Percentiles rank a stretch among this genome's conserved stretches.
Conservation (phyloP, 2,888 invertebrate genomes). For the Dicranocentrus wangi region DNA sequence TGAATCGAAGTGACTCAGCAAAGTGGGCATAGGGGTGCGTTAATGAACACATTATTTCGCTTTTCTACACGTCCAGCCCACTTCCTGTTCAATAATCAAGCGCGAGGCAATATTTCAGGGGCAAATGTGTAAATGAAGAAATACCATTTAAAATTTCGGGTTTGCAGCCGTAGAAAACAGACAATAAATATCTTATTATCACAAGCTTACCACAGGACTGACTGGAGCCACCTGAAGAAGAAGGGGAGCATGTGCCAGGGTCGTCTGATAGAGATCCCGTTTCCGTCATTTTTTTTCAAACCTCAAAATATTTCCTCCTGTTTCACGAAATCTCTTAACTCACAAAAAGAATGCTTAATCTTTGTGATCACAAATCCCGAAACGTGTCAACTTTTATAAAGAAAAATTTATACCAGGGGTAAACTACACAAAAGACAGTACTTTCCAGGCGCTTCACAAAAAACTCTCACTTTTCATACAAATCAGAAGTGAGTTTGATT, state of each 20-base stretch:
- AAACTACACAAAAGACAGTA: no score
- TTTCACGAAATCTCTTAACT: neutral
- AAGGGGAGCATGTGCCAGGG: constrained; percentile 71
- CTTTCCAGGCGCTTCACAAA: no score
- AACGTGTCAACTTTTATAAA: no score
- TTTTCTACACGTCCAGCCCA: constrained; percentile 54
- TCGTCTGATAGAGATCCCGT: constrained; percentile 73
- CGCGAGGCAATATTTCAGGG: neutral
- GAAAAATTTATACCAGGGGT: no score
- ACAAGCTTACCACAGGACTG: constrained; percentile 67
- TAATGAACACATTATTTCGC: constrained; percentile 47
- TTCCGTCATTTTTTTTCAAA: constrained; percentile 64
- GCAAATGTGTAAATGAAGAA: neutral
- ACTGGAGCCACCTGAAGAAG: constrained; percentile 69
- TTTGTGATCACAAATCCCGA: neutral
- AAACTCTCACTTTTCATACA: no score
- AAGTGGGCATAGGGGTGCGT: neutral
- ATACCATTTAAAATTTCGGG: no score
- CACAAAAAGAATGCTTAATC: neutral
- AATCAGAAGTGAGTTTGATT: no score
- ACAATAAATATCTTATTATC: no score
- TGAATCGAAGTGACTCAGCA: constrained; percentile 46
- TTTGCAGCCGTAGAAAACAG: no score
- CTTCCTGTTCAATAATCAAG: constrained; percentile 41
- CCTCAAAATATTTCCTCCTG: no score